Conservation (phyloP, 2,888 invertebrate genomes). For the Cheiracanthium punctorium region DNA sequence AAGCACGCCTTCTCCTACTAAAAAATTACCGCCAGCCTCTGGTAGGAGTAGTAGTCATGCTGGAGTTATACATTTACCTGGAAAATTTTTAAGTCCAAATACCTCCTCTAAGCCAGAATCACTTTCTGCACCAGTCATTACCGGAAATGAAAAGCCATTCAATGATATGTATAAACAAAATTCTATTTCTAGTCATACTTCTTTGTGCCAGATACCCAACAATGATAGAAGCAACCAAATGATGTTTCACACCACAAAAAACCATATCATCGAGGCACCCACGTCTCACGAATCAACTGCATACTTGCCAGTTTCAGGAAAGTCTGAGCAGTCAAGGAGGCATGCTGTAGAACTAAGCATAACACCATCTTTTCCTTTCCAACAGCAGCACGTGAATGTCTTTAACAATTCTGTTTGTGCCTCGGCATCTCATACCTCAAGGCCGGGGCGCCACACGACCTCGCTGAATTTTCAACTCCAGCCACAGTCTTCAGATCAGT, state of each 20-base stretch:
- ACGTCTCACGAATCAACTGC: not conserved
- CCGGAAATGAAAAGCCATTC: constrained; percentile 30
- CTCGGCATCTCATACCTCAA: constrained; percentile 37
- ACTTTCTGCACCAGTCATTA: constrained; percentile 37
- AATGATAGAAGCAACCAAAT: constrained; percentile 25
- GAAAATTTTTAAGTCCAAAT: constrained; percentile 6
- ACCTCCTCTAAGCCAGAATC: constrained; percentile 7
- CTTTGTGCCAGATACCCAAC: constrained; percentile 5
- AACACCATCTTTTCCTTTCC: constrained; percentile 52
- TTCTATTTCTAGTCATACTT: constrained; percentile 16
- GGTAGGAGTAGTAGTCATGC: constrained; percentile 17
- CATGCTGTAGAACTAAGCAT: constrained; percentile 61
- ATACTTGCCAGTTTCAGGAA: not conserved
- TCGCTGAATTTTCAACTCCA: constrained; percentile 63
- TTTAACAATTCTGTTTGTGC: constrained; percentile 40
- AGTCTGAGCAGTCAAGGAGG: constrained; percentile 15
- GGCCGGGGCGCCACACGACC: constrained; percentile 58
- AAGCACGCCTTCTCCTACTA: not conserved
- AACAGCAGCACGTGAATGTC: constrained; percentile 45
- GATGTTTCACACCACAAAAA: constrained; percentile 58
- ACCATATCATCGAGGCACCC: constrained; percentile 22
- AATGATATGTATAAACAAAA: constrained; percentile 12
- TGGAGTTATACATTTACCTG: constrained; percentile 8
- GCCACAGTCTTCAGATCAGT: constrained; percentile 52
- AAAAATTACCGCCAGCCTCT: not conserved